Percentiles rank a stretch among this genome's conserved stretches.
phyloP scores from a whole-genome alignment of 2,888 invertebrate genomes.

The Brenthis daphne region DNA sequence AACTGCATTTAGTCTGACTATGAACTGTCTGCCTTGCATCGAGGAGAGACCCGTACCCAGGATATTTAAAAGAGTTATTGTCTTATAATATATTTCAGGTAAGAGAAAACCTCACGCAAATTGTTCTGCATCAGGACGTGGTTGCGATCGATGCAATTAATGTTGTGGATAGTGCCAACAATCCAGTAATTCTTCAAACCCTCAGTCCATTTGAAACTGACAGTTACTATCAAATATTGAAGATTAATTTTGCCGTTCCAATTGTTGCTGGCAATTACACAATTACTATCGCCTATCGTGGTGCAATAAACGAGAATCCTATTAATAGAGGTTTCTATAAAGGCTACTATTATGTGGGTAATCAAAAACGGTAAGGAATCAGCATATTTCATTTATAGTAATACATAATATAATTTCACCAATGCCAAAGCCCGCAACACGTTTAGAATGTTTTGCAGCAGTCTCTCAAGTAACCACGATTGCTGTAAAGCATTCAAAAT shows the following conservation, averaged over 20 bases:
- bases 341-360: constrained; percentile 64
- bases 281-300: constrained; percentile 58
- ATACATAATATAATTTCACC: too few relatives aligned
- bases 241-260: constrained; percentile 56
- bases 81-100: constrained; percentile 51
- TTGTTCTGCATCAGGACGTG: constrained; percentile 72
- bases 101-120: constrained; percentile 57
- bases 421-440: too few relatives aligned
- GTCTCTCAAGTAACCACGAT: too few relatives aligned
- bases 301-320: constrained; percentile 66
- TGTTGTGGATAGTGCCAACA: constrained; percentile 45
- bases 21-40: too few relatives aligned
- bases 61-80: not conserved
- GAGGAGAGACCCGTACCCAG: too few relatives aligned
- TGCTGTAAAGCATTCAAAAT: too few relatives aligned
- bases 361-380: constrained; percentile 53
- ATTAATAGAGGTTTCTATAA: constrained; percentile 72
- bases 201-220: constrained; percentile 57
- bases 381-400: not conserved
- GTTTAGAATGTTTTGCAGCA: too few relatives aligned
- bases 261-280: constrained; percentile 58
- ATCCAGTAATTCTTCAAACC: constrained; percentile 51
- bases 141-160: constrained; percentile 54
- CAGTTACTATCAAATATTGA: constrained; percentile 61
- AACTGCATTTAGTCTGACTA: too few relatives aligned